phyloP scores from a whole-genome alignment of 2,888 invertebrate species.

The Drosophila nigritarsus region DNA sequence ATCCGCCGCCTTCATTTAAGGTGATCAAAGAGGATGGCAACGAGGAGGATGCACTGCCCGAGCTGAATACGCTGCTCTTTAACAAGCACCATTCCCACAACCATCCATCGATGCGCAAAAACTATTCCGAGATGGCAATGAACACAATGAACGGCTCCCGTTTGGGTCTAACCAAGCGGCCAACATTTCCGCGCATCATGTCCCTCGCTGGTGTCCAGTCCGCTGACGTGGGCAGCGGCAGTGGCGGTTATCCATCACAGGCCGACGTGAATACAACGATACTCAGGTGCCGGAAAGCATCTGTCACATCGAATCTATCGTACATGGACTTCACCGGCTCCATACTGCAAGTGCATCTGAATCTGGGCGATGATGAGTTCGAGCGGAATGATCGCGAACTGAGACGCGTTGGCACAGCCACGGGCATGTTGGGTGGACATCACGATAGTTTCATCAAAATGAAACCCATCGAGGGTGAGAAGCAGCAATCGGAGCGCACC shows the following conservation, averaged over 20 bases:
- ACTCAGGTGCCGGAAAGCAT: constrained; percentile 87
- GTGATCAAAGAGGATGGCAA: constrained; percentile 89
- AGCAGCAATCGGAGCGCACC: constrained; percentile 57
- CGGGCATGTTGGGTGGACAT: constrained; percentile 79
- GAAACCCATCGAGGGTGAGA: constrained; percentile 82
- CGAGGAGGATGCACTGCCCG: constrained; percentile 86
- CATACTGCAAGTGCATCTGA: constrained; percentile 89
- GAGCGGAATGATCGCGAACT: constrained; percentile 84
- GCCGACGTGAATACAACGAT: constrained; percentile 86
- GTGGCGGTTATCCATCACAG: constrained; percentile 83
- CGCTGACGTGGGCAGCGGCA: constrained; percentile 71
- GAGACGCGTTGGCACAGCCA: constrained; percentile 83
- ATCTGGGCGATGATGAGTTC: constrained; percentile 85
- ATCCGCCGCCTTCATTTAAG: constrained; percentile 87
- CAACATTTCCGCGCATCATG: constrained; percentile 85
- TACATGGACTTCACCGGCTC: constrained; percentile 91
- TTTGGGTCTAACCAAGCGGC: constrained; percentile 83
- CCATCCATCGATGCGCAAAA: constrained; percentile 83
- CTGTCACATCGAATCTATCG: constrained; percentile 90
- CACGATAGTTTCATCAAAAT: constrained; percentile 85
- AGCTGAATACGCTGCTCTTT: constrained; percentile 84
- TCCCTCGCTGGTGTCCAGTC: constrained; percentile 83
- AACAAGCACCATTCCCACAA: constrained; percentile 74
- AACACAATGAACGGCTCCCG: constrained; percentile 83
- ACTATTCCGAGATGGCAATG: constrained; percentile 85